Base-by-base conservation (phyloP, 64 coral and sea anemone species). In the Montipora foliosa region DNA sequence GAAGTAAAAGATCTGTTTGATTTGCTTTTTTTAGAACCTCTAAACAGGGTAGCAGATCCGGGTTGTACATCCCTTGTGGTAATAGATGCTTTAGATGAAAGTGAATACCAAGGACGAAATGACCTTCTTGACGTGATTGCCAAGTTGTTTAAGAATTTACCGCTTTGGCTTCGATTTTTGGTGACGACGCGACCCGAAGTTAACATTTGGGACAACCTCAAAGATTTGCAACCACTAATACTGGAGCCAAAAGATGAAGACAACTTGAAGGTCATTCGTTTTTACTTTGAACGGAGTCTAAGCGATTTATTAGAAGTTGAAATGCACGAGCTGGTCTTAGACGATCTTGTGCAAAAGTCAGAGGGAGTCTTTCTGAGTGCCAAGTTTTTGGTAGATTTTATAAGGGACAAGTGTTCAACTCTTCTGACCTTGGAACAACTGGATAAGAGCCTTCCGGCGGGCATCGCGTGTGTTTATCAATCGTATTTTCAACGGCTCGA, bases 51-150 rank as follows among this genome's bases (percentile, higher is more conserved):
- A 51, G 16, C 8, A 3, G 16, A 75, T 8, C 80, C 52, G 5
- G 73, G 76, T 55, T 25, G 19, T 1, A 47, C 46, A 8, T 58
- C 64, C 13, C 69, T 93, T 2, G 64, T 87, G 29, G 83, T 93
- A 17, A 61, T 93, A 48, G 91, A 93, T 93, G 91, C 49, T 15
- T 57, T 93, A 45, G 91, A 93, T 47, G 91, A 93, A 79, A 62
- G 91, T 77, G 81, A 83, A 29, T 85, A 78, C 70, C 21, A 87
- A 52, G 73, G 64, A 11, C 73, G 77, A 16, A 51, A 78, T 67
- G 70, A 93, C 21, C 17, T 93, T n/a, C 14, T 78, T 17, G 82
- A 79, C 47, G 50, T 93, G 7, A 49, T 93, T 66, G 53, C 15
- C 10, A 14, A 78, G 8, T 21, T 85, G 3, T 67, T 93, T 49